Base-by-base conservation (phyloP, 92 coral and sea anemone species). In the Heliopora coerulea region DNA sequence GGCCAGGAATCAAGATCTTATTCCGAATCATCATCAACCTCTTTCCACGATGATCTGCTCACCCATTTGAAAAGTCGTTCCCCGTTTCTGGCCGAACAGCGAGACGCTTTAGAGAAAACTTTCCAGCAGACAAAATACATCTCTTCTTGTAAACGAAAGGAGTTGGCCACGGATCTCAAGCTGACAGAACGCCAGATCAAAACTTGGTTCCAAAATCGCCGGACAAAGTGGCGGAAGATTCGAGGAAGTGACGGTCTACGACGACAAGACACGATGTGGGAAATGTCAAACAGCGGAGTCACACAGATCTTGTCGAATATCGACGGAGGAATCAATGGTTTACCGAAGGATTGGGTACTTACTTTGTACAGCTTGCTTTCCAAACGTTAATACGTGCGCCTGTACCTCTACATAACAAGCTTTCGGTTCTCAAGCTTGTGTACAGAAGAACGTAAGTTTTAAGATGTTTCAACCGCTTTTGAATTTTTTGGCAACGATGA, bases 201-300 rank as follows among this genome's bases (percentile, higher is more conserved):
- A 54, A 96, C 90, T 0, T 91, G 97, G 97, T 91, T 91, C 67
- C 97, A 91, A 72, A 91, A 91, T 31, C 91, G 96, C 25, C 87
- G 97, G 8, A 96, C 96, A 6, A 91, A 91, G 65, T 70, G 56
- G 56, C 61, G 77, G 33, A 70, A 70, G 35, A 33, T 70, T 31
- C 77, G 77, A 30, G 77, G 77, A 52, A 70, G 49, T 28, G 77
- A 54, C 62, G 77, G 77, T 0, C 77, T 70, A 18, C 62, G 77
- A 54, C 62, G 77, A 70, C 77, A 70, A 37, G 77, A 54, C 37
- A 26, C 59, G n/a, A 13, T 14, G 77, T 52, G 63, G 50, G 25
- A 30, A 21, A 39, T 28, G 42, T 27, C 56, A 24, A 37, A 70
- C 49, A 20, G 20, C 54, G 77, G 77, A 20, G 77, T 32, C 46